Evolutionary conservation across 2,888 invertebrate genomes (phyloP).

Genomic region (Nebria salina): DNA sequence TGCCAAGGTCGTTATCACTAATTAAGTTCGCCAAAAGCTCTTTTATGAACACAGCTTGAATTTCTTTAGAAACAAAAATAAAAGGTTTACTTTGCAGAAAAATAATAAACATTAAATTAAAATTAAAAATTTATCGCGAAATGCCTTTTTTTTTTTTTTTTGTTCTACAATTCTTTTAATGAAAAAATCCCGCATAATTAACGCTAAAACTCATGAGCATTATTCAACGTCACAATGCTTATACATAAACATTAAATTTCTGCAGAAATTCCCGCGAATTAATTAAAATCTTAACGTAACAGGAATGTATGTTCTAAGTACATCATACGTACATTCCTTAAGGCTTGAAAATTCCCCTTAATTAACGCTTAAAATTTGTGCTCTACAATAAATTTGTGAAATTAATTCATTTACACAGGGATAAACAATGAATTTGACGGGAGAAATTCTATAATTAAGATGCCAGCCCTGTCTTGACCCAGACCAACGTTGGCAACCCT

Average conservation of each 20-base stretch:
- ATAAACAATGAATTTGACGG: background rate
- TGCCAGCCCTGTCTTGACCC: background rate
- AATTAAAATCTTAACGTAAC: no score
- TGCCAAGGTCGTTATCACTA: background rate
- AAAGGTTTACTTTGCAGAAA: no score
- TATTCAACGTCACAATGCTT: no score
- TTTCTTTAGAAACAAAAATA: background rate
- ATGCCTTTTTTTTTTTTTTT: no score
- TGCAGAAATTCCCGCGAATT: no score
- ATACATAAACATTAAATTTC: no score
- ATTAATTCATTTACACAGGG: background rate
- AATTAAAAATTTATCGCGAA: no score
- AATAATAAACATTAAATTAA: no score
- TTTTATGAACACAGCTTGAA: background rate
- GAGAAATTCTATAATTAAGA: background rate
- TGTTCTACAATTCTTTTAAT: no score
- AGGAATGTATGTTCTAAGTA: no score
- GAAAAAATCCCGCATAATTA: no score
- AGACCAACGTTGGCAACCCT: conserved; percentile 12
- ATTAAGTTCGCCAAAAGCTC: background rate
- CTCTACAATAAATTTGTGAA: background rate
- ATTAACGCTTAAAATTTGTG: background rate
- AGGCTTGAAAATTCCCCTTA: background rate
- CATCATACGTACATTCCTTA: background rate
- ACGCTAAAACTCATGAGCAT: no score